Conservation (phyloP, 2,797 vertebrate genomes). For the Characodon lateralis region DNA sequence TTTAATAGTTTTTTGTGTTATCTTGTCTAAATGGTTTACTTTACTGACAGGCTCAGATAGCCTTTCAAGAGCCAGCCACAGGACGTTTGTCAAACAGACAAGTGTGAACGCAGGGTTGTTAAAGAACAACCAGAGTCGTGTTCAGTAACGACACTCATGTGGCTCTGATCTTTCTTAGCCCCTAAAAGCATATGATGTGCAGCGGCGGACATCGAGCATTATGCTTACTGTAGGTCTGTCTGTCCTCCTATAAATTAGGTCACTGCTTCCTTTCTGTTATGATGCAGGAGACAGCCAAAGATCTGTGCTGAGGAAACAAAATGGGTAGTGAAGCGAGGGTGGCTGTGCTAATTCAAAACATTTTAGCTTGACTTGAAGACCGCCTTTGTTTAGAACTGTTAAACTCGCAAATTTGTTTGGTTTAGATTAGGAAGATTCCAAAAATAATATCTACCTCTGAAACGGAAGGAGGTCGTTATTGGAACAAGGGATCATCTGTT, state of each 20-base stretch:
- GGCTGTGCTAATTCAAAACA: slow-evolving; percentile 46
- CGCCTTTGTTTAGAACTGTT: slow-evolving; percentile 42
- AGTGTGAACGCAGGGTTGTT: slow-evolving; percentile 22
- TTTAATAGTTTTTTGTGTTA: slow-evolving; percentile 20
- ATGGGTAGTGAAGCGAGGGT: slow-evolving; percentile 17
- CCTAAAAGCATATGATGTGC: slow-evolving; percentile 52
- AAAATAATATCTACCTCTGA: slow-evolving; percentile 37
- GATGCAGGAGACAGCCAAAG: slow-evolving; percentile 48
- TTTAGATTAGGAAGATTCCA: slow-evolving; percentile 49
- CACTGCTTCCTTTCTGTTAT: slow-evolving; percentile 63
- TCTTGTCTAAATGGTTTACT: slow-evolving; percentile 23
- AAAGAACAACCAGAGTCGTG: slow-evolving; percentile 51
- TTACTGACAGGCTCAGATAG: slow-evolving; percentile 19
- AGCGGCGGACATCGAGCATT: slow-evolving; percentile 54
- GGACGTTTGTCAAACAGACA: slow-evolving; percentile 31
- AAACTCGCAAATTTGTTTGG: slow-evolving; percentile 49
- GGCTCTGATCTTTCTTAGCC: slow-evolving; percentile 35
- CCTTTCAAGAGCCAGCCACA: slow-evolving; percentile 23
- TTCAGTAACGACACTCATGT: slow-evolving; percentile 26
- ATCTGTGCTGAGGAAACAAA: slow-evolving; percentile 7
- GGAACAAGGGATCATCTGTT: slow-evolving; percentile 46
- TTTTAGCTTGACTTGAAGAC: slow-evolving; percentile 47
- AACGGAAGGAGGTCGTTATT: slow-evolving; percentile 39
- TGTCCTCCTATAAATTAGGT: slow-evolving; percentile 68
- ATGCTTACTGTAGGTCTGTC: slow-evolving; percentile 61